phyloP scores from a whole-genome alignment of 2,797 vertebrate species.

The Euphonia xanthogaster region DNA sequence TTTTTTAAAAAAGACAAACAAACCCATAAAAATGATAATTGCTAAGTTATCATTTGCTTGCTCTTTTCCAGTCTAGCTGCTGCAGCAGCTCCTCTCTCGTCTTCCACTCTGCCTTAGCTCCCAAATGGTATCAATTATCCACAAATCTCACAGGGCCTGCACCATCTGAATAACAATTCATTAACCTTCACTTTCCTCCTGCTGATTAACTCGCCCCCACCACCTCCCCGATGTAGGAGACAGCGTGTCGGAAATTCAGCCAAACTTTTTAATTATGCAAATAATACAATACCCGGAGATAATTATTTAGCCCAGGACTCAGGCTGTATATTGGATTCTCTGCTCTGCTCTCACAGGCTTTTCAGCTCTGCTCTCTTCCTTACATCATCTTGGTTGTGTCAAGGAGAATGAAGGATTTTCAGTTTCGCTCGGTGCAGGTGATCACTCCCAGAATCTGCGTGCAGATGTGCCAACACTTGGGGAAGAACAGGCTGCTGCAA shows the following conservation, averaged over 20 bases:
- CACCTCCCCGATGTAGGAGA: conserved; percentile 53
- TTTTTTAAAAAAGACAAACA: background rate
- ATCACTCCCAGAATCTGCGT: background rate
- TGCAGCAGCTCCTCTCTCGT: conserved; percentile 34
- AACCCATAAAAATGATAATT: conserved; percentile 69
- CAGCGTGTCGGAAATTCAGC: conserved; percentile 42
- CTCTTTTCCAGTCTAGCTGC: conserved; percentile 55
- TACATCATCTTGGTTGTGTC: conserved; percentile 25
- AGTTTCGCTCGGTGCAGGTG: background rate
- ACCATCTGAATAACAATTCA: conserved; percentile 75
- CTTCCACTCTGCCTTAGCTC: conserved; percentile 51
- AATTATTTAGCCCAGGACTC: conserved; percentile 64
- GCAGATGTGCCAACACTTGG: background rate
- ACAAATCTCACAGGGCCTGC: conserved; percentile 67
- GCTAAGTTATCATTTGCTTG: conserved; percentile 68
- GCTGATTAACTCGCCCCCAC: conserved; percentile 65
- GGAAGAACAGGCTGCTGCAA: background rate
- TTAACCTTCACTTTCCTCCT: conserved; percentile 73
- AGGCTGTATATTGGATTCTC: background rate
- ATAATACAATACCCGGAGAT: conserved; percentile 55
- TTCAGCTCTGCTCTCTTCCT: background rate
- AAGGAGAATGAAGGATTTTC: conserved; percentile 67
- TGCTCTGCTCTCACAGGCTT: conserved; percentile 39
- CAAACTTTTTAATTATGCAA: conserved; percentile 72
- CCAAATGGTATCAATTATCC: conserved; percentile 77